A percentile compares a stretch with the other conserved stretches of the same genome.
These are phyloP conservation scores for Digitonthophagus gazella DNA, from an alignment of 2,888 invertebrate species.

Conservation along the genomic window DNA sequence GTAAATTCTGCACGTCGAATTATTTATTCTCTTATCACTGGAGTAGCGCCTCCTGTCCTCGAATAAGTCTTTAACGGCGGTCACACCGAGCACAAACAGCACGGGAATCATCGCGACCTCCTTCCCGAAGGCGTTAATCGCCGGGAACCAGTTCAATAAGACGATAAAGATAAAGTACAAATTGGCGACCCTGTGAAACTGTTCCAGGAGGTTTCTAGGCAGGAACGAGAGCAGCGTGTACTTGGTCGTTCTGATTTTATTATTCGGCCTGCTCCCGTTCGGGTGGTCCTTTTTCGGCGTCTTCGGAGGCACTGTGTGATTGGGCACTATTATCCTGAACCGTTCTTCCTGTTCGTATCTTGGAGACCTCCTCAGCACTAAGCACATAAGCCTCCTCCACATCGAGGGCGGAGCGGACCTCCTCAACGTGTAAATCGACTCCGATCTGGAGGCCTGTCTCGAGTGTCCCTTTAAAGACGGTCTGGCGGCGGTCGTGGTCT, in stretches of 20 bases:
- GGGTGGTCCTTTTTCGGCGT: constrained; percentile 79
- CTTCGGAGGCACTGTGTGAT: constrained; percentile 79
- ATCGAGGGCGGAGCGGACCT: constrained; percentile 70
- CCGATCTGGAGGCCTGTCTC: constrained; percentile 84
- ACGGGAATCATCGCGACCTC: constrained; percentile 95
- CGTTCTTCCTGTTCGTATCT: constrained; percentile 61
- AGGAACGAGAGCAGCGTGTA: constrained; percentile 92
- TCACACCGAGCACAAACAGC: constrained; percentile 89
- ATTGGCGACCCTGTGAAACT: constrained; percentile 97
- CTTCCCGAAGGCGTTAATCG: constrained; percentile 92
- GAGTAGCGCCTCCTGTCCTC: constrained; percentile 87
- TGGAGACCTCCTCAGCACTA: constrained; percentile 61
- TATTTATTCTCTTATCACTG: constrained; percentile 93
- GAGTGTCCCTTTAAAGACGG: constrained; percentile 68
- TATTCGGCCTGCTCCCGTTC: constrained; percentile 77
- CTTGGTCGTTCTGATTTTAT: constrained; percentile 90
- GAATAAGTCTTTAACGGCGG: constrained; percentile 91
- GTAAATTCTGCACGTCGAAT: constrained; percentile 87
- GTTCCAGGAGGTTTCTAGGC: constrained; percentile 94
- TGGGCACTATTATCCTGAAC: constrained; percentile 75
- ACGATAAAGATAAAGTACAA: constrained; percentile 97
- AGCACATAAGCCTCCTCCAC: constrained; percentile 66
- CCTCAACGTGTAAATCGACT: constrained; percentile 85
- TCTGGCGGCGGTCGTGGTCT: constrained; percentile 46
- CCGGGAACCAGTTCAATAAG: constrained; percentile 92